Percentiles rank a stretch among this genome's conserved stretches.
phyloP scores from a whole-genome alignment of 2,888 invertebrate species.

The Trachelus iudaicus region DNA sequence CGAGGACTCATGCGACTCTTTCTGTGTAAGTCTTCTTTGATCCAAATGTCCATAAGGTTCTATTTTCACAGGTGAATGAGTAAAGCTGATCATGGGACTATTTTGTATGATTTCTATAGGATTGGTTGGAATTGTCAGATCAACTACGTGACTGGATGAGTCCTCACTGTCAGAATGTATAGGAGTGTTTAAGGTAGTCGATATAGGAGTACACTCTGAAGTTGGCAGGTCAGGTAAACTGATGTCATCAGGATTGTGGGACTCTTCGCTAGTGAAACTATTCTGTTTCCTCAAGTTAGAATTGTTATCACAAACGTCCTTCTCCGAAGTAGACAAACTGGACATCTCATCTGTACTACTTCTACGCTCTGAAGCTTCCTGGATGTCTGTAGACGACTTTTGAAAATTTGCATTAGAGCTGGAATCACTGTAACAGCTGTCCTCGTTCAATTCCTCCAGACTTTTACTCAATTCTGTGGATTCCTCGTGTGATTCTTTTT shows the following conservation, averaged over 20 bases:
- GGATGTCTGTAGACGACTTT: slow-evolving; percentile 10
- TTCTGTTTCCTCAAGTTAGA: slow-evolving; percentile 43
- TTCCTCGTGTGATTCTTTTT: not conserved
- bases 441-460: not conserved
- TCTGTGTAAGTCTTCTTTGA: slow-evolving; percentile 3
- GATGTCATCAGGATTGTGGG: slow-evolving; percentile 59
- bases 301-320: not conserved
- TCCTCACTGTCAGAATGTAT: slow-evolving; percentile 62
- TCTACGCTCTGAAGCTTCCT: slow-evolving; percentile 6
- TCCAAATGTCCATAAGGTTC: slow-evolving; percentile 48
- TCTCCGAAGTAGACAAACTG: not conserved
- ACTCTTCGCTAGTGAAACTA: slow-evolving; percentile 52
- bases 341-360: slow-evolving; percentile 14
- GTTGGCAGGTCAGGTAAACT: slow-evolving; percentile 60
- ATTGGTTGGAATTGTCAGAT: slow-evolving; percentile 44
- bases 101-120: slow-evolving; percentile 60
- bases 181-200: slow-evolving; percentile 61
- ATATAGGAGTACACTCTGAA: slow-evolving; percentile 59
- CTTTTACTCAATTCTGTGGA: not conserved
- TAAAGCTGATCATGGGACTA: slow-evolving; percentile 60
- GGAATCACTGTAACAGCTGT: not conserved
- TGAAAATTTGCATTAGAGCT: slow-evolving; percentile 9
- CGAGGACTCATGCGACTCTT: slow-evolving; percentile 31
- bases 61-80: slow-evolving; percentile 53
- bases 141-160: slow-evolving; percentile 44